phyloP scores from a whole-genome alignment of 2,888 invertebrate species.

The Machimus rusticus region DNA sequence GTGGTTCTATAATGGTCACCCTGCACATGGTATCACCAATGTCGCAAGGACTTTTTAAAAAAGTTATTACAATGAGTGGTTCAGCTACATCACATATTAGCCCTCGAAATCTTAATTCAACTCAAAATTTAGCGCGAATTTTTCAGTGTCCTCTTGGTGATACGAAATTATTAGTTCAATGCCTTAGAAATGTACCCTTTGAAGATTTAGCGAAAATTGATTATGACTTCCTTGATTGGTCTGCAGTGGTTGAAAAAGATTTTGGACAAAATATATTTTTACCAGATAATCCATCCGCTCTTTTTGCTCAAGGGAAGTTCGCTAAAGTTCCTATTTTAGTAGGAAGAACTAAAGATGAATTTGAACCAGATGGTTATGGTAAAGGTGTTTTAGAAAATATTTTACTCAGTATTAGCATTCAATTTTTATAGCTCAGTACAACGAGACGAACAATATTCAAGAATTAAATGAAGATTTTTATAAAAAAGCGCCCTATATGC shows the following conservation, averaged over 20 bases:
- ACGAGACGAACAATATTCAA: not conserved
- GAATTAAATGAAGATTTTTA: conserved; percentile 70
- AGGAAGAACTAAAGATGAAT: conserved; percentile 72
- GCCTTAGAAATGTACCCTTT: conserved; percentile 61
- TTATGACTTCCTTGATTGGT: conserved; percentile 50
- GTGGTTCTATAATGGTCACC: conserved; percentile 64
- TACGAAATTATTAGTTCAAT: conserved; percentile 66
- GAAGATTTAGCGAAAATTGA: conserved; percentile 50
- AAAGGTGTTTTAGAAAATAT: conserved; percentile 42
- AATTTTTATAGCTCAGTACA: not conserved
- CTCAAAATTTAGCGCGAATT: conserved; percentile 68
- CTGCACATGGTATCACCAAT: conserved; percentile 69
- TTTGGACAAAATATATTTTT: conserved; percentile 72
- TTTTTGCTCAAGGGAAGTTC: conserved; percentile 66
- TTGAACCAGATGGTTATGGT: conserved; percentile 67
- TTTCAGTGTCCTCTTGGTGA: conserved; percentile 68
- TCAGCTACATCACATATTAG: conserved; percentile 66
- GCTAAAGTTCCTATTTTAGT: conserved; percentile 71
- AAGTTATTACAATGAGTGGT: conserved; percentile 73
- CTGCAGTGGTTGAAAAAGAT: conserved; percentile 69
- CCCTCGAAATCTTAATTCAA: conserved; percentile 62
- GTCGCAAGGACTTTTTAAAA: conserved; percentile 72
- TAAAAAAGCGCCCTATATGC: conserved; percentile 69
- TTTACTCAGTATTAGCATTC: conserved; percentile 69
- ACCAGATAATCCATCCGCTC: conserved; percentile 66